Evolutionary conservation across 1,140 invertebrate genomes (phyloP).

Genomic region (Phenacoccus solenopsis): DNA sequence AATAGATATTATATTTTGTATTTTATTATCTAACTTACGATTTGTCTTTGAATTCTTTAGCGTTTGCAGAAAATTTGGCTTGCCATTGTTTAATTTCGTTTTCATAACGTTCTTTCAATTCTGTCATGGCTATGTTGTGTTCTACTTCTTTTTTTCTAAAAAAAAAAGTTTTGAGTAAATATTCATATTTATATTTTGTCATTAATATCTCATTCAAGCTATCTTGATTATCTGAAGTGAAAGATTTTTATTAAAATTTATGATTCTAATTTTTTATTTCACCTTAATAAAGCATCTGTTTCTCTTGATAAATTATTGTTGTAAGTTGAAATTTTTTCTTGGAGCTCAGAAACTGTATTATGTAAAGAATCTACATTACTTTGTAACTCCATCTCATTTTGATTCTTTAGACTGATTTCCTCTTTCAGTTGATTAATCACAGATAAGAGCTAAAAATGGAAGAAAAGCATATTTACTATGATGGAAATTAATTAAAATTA

Average conservation of each 20-base stretch:
- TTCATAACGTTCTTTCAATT: conserved; percentile 12
- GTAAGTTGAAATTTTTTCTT: conserved; percentile 10
- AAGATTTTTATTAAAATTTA: too few relatives aligned
- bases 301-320: not conserved
- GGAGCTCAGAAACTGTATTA: not conserved
- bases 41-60: not conserved
- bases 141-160: not conserved
- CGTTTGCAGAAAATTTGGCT: not conserved
- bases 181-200: too few relatives aligned
- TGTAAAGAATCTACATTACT: not conserved
- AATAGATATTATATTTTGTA: too few relatives aligned
- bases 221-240: too few relatives aligned
- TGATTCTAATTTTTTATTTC: too few relatives aligned
- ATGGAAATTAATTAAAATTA: not conserved
- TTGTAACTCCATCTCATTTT: not conserved
- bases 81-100: conserved; percentile 6
- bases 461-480: not conserved
- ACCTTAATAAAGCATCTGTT: not conserved
- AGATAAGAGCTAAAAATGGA: not conserved
- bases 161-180: too few relatives aligned
- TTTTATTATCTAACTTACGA: not conserved
- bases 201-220: too few relatives aligned
- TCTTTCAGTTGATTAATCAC: not conserved
- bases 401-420: not conserved
- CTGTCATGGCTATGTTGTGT: not conserved